Percentiles rank a stretch among this genome's conserved stretches.
Conservation (phyloP, 2,888 invertebrate species). For the Timandra comae region DNA sequence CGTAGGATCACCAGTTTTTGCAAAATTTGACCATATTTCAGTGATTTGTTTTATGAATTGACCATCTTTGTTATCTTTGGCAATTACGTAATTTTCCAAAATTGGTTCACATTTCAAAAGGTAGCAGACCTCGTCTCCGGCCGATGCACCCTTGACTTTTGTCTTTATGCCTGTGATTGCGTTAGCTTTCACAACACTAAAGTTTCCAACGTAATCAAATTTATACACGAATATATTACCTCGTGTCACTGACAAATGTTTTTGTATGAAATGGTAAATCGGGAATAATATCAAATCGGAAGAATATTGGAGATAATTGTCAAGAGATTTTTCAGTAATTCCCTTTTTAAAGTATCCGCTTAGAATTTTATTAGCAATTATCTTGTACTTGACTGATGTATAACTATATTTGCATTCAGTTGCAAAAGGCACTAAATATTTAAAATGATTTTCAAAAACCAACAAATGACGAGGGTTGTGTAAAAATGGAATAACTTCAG, state of each 20-base stretch:
- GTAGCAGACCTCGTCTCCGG: slow-evolving; percentile 69
- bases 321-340: slow-evolving; percentile 42
- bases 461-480: slow-evolving; percentile 49
- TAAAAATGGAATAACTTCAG: slow-evolving; percentile 61
- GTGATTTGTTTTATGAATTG: slow-evolving; percentile 52
- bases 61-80: slow-evolving; percentile 43
- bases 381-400: slow-evolving; percentile 36
- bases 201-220: slow-evolving; percentile 61
- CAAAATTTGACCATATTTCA: slow-evolving; percentile 70
- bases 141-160: slow-evolving; percentile 58
- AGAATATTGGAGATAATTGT: slow-evolving; percentile 51
- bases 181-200: slow-evolving; percentile 54
- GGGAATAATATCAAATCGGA: slow-evolving; percentile 64
- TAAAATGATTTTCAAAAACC: slow-evolving; percentile 43
- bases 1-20: slow-evolving; percentile 58
- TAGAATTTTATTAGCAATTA: slow-evolving; percentile 44
- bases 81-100: slow-evolving; percentile 46
- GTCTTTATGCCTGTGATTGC: slow-evolving; percentile 34
- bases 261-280: slow-evolving; percentile 56
- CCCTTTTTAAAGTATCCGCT: slow-evolving; percentile 45
- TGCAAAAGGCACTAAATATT: slow-evolving; percentile 60
- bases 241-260: slow-evolving; percentile 28
- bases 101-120: slow-evolving; percentile 63
- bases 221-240: slow-evolving; percentile 56
- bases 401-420: slow-evolving; percentile 47